phyloP scores from a whole-genome alignment of 2,888 invertebrate species.

The Gonocerus acuteangulatus region DNA sequence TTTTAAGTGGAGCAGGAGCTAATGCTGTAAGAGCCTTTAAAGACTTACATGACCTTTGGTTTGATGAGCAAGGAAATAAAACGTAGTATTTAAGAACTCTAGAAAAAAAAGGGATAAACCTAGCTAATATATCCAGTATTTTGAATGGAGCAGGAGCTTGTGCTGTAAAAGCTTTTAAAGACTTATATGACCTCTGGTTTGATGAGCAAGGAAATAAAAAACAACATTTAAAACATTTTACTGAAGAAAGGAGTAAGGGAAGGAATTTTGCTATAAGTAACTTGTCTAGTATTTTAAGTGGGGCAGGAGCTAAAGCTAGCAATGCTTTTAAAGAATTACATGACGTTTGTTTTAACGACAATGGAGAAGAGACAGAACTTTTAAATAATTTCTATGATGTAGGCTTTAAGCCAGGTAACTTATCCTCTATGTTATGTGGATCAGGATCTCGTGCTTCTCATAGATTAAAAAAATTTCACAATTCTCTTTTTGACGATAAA shows the following conservation, averaged over 20 bases:
- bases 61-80: not conserved
- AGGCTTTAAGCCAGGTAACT: slow-evolving; percentile 2
- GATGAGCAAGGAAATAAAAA: slow-evolving; percentile 10
- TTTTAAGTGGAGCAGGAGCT: not conserved
- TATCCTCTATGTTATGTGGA: slow-evolving; percentile 2
- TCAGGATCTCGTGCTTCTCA: not conserved
- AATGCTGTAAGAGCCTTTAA: not conserved
- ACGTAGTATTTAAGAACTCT: not conserved
- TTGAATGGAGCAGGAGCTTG: not conserved
- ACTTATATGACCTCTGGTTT: not conserved
- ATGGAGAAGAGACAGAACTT: not conserved
- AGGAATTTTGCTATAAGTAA: not conserved
- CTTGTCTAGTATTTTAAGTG: not conserved
- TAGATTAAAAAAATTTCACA: slow-evolving; percentile 3
- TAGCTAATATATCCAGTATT: not conserved
- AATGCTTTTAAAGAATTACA: slow-evolving; percentile 4
- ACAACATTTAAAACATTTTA: slow-evolving; percentile 5
- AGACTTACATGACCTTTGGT: not conserved
- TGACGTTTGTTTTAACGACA: not conserved
- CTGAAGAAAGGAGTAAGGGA: not conserved
- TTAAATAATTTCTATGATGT: not conserved
- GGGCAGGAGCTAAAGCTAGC: not conserved
- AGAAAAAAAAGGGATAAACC: not conserved
- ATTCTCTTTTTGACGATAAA: not conserved
- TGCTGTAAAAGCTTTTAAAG: not conserved